phyloP scores from a whole-genome alignment of 2,113 vertebrate genomes.

The Halichoerus grypus region DNA sequence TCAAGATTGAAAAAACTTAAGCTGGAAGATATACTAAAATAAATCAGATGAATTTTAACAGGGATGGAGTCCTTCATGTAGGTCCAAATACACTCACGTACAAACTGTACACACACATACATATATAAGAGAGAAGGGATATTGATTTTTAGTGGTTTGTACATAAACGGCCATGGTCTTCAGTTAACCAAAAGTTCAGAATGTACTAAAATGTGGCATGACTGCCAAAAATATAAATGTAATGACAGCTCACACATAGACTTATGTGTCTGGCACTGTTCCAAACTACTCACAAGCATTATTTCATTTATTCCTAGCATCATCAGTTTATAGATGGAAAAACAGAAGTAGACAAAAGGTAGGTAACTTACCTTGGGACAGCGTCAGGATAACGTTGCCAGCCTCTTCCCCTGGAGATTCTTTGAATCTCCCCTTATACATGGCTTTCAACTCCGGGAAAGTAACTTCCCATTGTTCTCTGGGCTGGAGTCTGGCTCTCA shows the following conservation, averaged over 20 bases:
- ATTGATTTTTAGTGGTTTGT: not conserved
- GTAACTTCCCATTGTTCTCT: not conserved
- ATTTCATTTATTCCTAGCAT: constrained; percentile 27
- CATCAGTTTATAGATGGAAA: constrained; percentile 24
- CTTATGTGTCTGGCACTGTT: not conserved
- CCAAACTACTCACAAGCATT: constrained; percentile 36
- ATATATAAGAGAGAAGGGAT: not conserved
- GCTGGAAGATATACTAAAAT: not conserved
- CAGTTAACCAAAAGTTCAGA: constrained; percentile 13
- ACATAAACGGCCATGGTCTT: not conserved
- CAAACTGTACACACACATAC: not conserved
- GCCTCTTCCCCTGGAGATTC: not conserved
- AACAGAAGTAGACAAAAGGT: not conserved
- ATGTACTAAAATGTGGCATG: not conserved
- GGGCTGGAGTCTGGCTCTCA: not conserved
- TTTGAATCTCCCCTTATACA: not conserved
- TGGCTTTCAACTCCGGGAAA: not conserved
- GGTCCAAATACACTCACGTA: not conserved
- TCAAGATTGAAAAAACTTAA: not conserved
- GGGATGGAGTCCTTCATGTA: not conserved
- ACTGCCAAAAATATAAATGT: not conserved
- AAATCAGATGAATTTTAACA: constrained; percentile 18
- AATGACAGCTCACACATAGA: not conserved
- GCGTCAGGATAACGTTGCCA: not conserved
- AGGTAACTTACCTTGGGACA: not conserved